These are phyloP conservation scores for Artibeus jamaicensis DNA, from an alignment of 2,797 vertebrate genomes.

Conservation along the genomic window DNA sequence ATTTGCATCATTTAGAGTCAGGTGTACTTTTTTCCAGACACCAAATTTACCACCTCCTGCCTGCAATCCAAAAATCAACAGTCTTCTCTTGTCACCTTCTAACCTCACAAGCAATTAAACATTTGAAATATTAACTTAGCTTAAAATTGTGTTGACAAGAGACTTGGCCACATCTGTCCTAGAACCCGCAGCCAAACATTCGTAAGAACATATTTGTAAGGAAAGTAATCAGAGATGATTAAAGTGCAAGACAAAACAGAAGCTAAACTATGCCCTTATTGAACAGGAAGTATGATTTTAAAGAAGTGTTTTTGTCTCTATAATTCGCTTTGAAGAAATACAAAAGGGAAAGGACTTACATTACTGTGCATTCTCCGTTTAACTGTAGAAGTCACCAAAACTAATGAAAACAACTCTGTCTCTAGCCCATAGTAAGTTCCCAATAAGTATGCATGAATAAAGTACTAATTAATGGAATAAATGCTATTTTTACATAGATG, in stretches of 20 bases:
- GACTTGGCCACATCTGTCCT: constrained; percentile 53
- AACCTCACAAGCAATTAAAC: constrained; percentile 55
- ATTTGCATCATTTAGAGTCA: constrained; percentile 36
- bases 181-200: constrained; percentile 40
- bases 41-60: constrained; percentile 32
- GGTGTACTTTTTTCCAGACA: background rate
- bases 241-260: background rate
- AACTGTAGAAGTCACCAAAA: background rate
- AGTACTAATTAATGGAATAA: background rate
- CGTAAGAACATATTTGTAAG: background rate
- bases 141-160: constrained; percentile 60
- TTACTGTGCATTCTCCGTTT: background rate
- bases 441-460: background rate
- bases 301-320: background rate
- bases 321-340: background rate
- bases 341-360: background rate
- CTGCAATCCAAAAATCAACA: constrained; percentile 53
- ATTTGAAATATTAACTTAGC: constrained; percentile 51
- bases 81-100: constrained; percentile 38
- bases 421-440: background rate
- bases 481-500: background rate
- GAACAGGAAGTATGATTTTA: background rate
- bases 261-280: background rate
- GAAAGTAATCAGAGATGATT: background rate
- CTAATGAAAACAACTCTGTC: background rate